Conservation (phyloP, 2,113 vertebrate species). For the Seriola rivoliana region DNA sequence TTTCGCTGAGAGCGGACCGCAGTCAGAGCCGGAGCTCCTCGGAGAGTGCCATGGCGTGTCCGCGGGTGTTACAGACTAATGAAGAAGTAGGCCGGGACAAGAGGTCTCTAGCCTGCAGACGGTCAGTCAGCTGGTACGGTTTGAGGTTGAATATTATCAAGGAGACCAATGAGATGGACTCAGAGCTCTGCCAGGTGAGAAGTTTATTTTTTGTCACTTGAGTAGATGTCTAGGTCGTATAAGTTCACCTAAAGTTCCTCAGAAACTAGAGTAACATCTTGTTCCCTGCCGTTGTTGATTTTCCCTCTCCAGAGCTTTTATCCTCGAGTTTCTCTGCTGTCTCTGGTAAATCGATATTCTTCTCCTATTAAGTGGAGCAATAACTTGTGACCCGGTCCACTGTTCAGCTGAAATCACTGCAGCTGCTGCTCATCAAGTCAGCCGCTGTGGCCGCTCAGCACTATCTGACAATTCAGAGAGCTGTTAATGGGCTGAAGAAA, state of each 20-base stretch:
- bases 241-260: background rate
- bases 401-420: slow-evolving; percentile 28
- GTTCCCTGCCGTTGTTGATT: slow-evolving; percentile 26
- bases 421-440: slow-evolving; percentile 47
- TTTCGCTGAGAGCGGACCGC: background rate
- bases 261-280: background rate
- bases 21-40: slow-evolving; percentile 4
- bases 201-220: too few relatives aligned
- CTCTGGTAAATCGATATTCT: slow-evolving; percentile 31
- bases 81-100: slow-evolving; percentile 27
- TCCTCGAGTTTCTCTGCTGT: slow-evolving; percentile 16
- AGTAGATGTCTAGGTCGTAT: background rate
- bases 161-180: slow-evolving; percentile 45
- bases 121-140: slow-evolving; percentile 66
- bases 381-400: slow-evolving; percentile 34
- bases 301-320: background rate
- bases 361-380: slow-evolving; percentile 25
- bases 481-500: slow-evolving; percentile 21
- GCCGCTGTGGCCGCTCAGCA: background rate
- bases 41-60: slow-evolving; percentile 44
- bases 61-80: slow-evolving; percentile 12
- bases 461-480: slow-evolving; percentile 14
- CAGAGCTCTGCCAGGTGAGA: slow-evolving; percentile 54
- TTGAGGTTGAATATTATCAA: slow-evolving; percentile 65
- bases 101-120: slow-evolving; percentile 58